phyloP scores from a whole-genome alignment of 35 echinoderm and acorn worm species.

The Lytechinus pictus region DNA sequence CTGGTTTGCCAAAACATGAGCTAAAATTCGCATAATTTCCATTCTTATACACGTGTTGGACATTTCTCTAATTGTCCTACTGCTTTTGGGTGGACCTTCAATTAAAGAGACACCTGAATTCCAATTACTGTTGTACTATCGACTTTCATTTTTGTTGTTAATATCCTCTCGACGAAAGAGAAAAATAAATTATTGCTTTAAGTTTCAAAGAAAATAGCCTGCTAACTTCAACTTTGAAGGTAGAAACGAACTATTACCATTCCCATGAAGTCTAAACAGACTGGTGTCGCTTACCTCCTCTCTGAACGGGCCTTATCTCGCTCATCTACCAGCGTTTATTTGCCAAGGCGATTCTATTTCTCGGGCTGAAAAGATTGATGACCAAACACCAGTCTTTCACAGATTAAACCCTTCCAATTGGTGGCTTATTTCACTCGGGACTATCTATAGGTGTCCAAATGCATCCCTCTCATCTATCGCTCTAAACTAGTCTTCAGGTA shows the following conservation, averaged over 20 bases:
- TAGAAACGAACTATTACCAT: neutral
- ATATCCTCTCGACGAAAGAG: too few species aligned
- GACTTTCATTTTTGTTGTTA: too few species aligned
- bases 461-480: neutral
- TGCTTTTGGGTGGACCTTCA: too few species aligned
- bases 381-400: slow-evolving; percentile 33
- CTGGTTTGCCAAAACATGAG: too few species aligned
- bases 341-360: slow-evolving; percentile 40
- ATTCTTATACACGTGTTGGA: too few species aligned
- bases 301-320: neutral
- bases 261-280: neutral
- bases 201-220: neutral
- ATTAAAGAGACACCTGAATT: too few species aligned
- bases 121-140: too few species aligned
- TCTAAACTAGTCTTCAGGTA: neutral
- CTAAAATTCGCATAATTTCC: too few species aligned
- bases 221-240: neutral
- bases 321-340: neutral
- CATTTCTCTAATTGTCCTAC: too few species aligned
- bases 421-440: slow-evolving; percentile 15
- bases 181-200: too few species aligned
- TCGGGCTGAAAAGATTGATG: slow-evolving; percentile 19
- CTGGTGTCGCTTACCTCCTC: neutral
- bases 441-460: neutral
- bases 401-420: slow-evolving; percentile 32